A percentile compares a stretch with the other conserved stretches of the same genome.
Evolutionary conservation across 2,797 vertebrate species (phyloP).

Genomic region (Cichlasoma orientale): DNA sequence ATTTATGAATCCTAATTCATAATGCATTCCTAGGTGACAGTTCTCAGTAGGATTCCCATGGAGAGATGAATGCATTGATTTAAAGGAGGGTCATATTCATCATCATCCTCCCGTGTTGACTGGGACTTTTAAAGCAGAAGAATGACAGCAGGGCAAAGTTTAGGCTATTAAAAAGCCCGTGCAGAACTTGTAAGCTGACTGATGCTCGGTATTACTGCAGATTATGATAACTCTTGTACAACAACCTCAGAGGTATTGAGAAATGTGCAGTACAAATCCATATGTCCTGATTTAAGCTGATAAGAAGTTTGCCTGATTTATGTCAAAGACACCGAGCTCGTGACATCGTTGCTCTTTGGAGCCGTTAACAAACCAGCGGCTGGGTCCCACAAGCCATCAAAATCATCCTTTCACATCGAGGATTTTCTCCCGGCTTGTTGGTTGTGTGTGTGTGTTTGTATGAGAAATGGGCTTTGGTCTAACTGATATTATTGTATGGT

Average conservation of each 20-base stretch:
- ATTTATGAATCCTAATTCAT: constrained; percentile 74
- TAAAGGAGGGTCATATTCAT: constrained; percentile 52
- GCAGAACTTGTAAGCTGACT: constrained; percentile 41
- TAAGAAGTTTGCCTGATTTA: constrained; percentile 53
- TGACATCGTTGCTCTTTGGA: constrained; percentile 16
- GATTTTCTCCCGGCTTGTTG: constrained; percentile 23
- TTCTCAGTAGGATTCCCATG: constrained; percentile 49
- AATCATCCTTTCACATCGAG: constrained; percentile 27
- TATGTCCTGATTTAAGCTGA: constrained; percentile 57
- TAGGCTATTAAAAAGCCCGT: constrained; percentile 6
- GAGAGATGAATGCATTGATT: constrained; percentile 62
- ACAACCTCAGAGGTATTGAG: constrained; percentile 58
- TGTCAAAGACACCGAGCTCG: constrained; percentile 5
- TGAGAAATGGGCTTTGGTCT: constrained; percentile 25
- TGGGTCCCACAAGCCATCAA: constrained; percentile 41
- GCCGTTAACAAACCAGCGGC: constrained; percentile 36
- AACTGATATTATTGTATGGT: constrained; percentile 41
- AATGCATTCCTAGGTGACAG: constrained; percentile 68
- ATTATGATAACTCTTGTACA: constrained; percentile 66
- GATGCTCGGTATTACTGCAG: constrained; percentile 49
- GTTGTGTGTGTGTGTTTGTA: constrained; percentile 11
- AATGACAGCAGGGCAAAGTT: constrained; percentile 23
- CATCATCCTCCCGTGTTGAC: background rate
- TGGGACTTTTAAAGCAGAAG: background rate
- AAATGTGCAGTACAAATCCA: constrained; percentile 59